Evolutionary conservation across 2,888 invertebrate species (phyloP).

Genomic region (Nomada hirtipes): DNA sequence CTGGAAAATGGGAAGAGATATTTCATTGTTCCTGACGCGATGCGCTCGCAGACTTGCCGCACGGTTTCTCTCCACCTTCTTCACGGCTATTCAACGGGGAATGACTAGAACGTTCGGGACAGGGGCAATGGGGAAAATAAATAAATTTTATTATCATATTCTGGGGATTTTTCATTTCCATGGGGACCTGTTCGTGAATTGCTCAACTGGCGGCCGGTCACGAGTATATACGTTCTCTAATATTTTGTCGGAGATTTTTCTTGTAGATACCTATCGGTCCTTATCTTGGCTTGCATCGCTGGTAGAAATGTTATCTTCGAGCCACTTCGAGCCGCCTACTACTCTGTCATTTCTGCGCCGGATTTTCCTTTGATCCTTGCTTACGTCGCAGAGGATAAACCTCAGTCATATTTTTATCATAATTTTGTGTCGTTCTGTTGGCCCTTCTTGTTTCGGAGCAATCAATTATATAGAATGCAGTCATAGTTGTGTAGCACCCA

Average conservation of each 20-base stretch:
- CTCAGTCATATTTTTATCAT: constrained; percentile 21
- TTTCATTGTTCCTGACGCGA: constrained; percentile 64
- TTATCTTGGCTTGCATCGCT: constrained; percentile 74
- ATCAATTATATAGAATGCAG: too few species aligned
- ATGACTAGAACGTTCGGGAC: constrained; percentile 41
- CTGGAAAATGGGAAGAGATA: constrained; percentile 66
- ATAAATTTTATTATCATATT: constrained; percentile 78
- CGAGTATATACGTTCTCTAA: constrained; percentile 38
- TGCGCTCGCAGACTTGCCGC: constrained; percentile 48
- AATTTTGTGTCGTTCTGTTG: background rate
- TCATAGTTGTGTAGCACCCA: too few species aligned
- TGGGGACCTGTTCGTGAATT: constrained; percentile 36
- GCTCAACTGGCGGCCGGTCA: constrained; percentile 13
- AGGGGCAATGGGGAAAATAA: constrained; percentile 41
- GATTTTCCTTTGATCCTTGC: too few species aligned
- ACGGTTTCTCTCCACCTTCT: constrained; percentile 30
- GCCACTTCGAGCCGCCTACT: constrained; percentile 61
- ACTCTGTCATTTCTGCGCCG: constrained; percentile 64
- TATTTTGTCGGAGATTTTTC: constrained; percentile 70
- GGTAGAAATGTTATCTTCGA: constrained; percentile 75
- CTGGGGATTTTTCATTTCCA: constrained; percentile 75
- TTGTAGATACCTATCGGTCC: constrained; percentile 69
- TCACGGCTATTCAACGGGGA: constrained; percentile 63
- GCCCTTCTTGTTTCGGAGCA: background rate
- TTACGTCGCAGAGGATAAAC: background rate